A percentile compares a stretch with the other conserved stretches of the same genome.
phyloP scores from a whole-genome alignment of 2,113 vertebrate species.

The Microtus richardsoni region DNA sequence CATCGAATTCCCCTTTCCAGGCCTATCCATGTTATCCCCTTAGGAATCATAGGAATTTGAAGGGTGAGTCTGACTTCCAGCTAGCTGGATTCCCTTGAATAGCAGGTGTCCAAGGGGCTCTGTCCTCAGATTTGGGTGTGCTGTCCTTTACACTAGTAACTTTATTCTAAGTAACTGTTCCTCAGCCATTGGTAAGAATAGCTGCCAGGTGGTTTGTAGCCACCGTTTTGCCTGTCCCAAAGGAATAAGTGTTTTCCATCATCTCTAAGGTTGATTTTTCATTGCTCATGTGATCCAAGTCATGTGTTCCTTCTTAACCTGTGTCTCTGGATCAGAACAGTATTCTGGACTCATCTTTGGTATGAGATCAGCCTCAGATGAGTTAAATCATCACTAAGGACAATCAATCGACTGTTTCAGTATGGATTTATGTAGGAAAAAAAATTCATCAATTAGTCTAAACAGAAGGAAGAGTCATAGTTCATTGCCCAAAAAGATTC shows the following conservation, averaged over 20 bases:
- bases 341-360: neutral
- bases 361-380: neutral
- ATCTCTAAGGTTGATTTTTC: neutral
- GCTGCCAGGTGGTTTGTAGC: neutral
- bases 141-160: neutral
- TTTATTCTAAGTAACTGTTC: neutral
- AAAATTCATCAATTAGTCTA: neutral
- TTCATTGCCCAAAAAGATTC: neutral
- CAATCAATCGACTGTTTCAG: neutral
- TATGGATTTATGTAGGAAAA: conserved; percentile 15
- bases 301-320: neutral
- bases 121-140: neutral
- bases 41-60: neutral
- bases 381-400: neutral
- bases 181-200: neutral
- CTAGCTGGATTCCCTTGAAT: neutral
- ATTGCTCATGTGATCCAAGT: neutral
- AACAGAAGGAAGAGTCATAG: neutral
- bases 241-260: neutral
- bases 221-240: neutral
- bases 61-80: neutral
- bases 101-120: neutral
- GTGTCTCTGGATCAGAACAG: neutral
- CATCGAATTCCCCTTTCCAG: too few relatives aligned
- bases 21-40: too few relatives aligned